phyloP scores from a whole-genome alignment of 2,888 invertebrate genomes.

The Crossocerus cetratus region DNA sequence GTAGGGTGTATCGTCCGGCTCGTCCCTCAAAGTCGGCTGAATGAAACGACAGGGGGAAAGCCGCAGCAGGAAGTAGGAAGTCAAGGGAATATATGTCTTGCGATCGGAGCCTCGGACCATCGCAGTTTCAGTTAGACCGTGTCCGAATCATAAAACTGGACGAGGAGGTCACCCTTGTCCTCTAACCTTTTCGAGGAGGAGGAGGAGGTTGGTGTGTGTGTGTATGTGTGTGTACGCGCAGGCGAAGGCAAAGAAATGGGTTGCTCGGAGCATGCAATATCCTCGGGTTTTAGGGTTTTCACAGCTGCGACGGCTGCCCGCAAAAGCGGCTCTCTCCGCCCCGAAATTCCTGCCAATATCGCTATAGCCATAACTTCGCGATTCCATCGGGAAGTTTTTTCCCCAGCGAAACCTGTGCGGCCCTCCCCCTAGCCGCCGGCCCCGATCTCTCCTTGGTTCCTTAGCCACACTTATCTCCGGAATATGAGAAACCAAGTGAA shows the following conservation, averaged over 20 bases:
- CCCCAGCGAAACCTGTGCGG: constrained; percentile 5
- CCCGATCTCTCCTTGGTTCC: neutral
- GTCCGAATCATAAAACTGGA: constrained; percentile 30
- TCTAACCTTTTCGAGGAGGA: neutral
- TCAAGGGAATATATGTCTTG: neutral
- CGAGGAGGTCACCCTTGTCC: neutral
- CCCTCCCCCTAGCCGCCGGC: neutral
- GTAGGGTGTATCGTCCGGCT: neutral
- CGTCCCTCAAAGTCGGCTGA: neutral
- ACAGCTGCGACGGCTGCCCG: constrained; percentile 42
- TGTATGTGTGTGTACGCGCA: neutral
- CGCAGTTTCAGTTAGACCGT: neutral
- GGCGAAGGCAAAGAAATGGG: constrained; percentile 19
- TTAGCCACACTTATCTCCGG: constrained; percentile 11
- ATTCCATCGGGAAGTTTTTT: constrained; percentile 38
- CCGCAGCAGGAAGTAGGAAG: neutral
- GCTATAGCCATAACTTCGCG: constrained; percentile 39
- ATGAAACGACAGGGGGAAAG: neutral
- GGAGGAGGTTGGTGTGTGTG: too few species aligned
- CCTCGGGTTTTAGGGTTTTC: constrained; percentile 46
- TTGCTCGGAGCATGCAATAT: constrained; percentile 34
- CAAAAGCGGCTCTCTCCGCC: constrained; percentile 16
- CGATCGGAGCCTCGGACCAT: neutral
- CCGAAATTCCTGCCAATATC: constrained; percentile 44
- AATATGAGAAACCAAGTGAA: constrained; percentile 9